These are phyloP conservation scores for Lepidocyrtinus sp. DNA, from an alignment of 2,888 invertebrate species.

Conservation along the genomic window DNA sequence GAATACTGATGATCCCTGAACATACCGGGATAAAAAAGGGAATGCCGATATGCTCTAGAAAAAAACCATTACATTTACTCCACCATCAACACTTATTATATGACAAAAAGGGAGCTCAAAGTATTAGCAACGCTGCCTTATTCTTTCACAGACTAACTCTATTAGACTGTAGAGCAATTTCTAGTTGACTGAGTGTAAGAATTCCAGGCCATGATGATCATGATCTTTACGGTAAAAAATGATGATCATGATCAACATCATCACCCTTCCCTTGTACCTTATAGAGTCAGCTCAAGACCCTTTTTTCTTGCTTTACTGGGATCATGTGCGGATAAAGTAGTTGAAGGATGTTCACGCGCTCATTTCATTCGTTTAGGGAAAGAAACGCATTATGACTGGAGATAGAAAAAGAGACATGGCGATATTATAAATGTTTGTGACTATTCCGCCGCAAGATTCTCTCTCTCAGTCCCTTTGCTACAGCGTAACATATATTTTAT, in stretches of 20 bases:
- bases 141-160: constrained; percentile 38
- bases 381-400: not conserved
- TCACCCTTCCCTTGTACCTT: not conserved
- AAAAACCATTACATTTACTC: not conserved
- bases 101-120: constrained; percentile 31
- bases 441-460: not conserved
- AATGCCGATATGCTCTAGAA: no score
- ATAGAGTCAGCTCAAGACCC: not conserved
- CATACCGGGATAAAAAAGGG: constrained; percentile 53
- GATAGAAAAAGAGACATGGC: not conserved
- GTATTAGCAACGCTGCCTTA: constrained; percentile 38
- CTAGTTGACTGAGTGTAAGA: not conserved
- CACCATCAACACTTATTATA: not conserved
- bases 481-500: not conserved
- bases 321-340: not conserved
- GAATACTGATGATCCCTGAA: constrained; percentile 68
- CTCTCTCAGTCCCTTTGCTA: no score
- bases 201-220: not conserved
- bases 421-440: not conserved
- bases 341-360: not conserved
- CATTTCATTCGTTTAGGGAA: not conserved
- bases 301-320: not conserved
- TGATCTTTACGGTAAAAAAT: not conserved
- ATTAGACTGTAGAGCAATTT: constrained; percentile 23
- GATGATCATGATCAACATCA: not conserved